Conservation (phyloP, 2,113 vertebrate species). For the Ursus arctos region DNA sequence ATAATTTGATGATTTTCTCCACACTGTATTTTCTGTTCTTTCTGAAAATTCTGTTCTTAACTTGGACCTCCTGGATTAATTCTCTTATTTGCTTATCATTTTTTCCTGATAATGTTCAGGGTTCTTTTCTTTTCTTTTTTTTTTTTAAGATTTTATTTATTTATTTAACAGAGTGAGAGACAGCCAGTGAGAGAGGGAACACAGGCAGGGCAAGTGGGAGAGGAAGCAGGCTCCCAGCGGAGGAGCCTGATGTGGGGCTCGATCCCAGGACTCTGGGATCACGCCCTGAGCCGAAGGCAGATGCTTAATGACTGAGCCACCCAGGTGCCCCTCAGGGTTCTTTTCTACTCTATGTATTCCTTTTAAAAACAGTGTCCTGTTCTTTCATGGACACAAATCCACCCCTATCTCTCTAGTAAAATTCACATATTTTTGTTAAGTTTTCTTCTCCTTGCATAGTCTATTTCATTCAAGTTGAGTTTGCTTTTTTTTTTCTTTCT, state of each 20-base stretch:
- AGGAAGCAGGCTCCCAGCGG: no score
- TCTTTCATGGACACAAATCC: background rate
- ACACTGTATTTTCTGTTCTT: background rate
- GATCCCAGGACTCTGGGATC: no score
- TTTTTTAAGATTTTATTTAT: no score
- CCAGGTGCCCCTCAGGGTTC: background rate
- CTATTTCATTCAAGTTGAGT: background rate
- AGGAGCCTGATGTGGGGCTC: no score
- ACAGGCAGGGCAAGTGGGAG: no score
- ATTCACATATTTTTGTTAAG: background rate
- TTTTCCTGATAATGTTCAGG: background rate
- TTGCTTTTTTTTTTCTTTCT: background rate
- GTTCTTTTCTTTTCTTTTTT: no score
- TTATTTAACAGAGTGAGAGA: no score
- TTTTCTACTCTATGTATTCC: background rate
- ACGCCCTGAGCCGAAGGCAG: no score
- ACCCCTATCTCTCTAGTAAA: background rate
- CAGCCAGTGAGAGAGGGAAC: no score
- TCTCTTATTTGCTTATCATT: background rate
- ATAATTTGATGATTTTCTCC: background rate
- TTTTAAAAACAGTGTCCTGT: background rate
- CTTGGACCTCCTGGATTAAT: background rate
- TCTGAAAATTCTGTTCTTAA: background rate
- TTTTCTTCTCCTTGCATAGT: background rate
- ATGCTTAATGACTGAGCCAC: no score